Conservation (phyloP, 2,797 vertebrate genomes). For the Adelosebastes latens region DNA sequence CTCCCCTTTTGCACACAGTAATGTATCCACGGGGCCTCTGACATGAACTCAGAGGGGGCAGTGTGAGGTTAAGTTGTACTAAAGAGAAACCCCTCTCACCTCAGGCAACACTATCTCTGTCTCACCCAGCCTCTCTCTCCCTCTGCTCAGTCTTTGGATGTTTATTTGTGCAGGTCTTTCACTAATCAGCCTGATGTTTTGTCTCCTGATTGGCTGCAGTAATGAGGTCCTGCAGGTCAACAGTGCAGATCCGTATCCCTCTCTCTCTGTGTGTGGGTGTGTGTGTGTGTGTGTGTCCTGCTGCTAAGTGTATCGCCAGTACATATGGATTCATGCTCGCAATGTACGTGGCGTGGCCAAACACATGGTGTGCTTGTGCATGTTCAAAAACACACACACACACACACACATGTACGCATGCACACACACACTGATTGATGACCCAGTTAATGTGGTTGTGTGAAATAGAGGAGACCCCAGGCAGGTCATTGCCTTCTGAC, state of each 20-base stretch:
- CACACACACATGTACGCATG: slow-evolving; percentile 10
- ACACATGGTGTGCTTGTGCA: background rate
- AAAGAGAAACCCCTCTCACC: slow-evolving; percentile 31
- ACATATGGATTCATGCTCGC: slow-evolving; percentile 13
- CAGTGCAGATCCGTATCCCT: slow-evolving; percentile 63
- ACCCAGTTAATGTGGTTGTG: slow-evolving; percentile 59
- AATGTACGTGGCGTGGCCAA: background rate
- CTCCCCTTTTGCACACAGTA: slow-evolving; percentile 1
- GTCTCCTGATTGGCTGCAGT: slow-evolving; percentile 70
- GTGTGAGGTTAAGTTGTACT: slow-evolving; percentile 50
- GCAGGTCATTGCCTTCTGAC: slow-evolving; percentile 65
- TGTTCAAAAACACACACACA: slow-evolving; percentile 18
- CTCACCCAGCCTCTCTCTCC: background rate
- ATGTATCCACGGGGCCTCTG: slow-evolving; percentile 32
- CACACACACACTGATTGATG: slow-evolving; percentile 61
- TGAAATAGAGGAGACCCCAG: slow-evolving; percentile 61
- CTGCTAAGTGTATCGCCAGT: background rate
- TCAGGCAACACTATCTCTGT: slow-evolving; percentile 12
- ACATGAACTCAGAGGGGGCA: slow-evolving; percentile 27
- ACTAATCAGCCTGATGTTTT: slow-evolving; percentile 71
- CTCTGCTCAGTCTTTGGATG: slow-evolving; percentile 10
- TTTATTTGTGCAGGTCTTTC: slow-evolving; percentile 67
- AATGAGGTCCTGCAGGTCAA: slow-evolving; percentile 66
- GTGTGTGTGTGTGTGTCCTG: slow-evolving; percentile 13
- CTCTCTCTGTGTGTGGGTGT: slow-evolving; percentile 17